phyloP scores from a whole-genome alignment of 2,797 vertebrate genomes.

The Neopelma chrysocephalum region DNA sequence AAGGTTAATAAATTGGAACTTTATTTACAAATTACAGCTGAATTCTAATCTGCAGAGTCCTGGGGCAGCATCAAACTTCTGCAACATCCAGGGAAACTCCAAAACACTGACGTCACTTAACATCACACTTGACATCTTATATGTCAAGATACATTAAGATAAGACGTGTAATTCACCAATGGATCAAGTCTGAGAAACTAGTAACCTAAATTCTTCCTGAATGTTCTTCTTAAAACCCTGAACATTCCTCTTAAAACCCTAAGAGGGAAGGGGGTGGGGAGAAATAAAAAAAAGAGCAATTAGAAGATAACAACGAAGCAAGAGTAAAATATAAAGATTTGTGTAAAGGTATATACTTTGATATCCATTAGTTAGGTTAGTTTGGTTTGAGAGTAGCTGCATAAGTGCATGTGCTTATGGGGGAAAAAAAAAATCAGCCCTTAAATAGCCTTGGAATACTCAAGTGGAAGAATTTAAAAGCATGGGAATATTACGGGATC shows the following conservation, averaged over 20 bases:
- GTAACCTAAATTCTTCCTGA: slow-evolving; percentile 14
- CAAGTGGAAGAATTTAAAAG: background rate
- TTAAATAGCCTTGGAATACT: background rate
- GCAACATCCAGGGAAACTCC: slow-evolving; percentile 5
- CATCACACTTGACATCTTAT: background rate
- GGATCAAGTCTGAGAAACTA: background rate
- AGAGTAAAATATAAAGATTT: background rate
- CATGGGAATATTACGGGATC: background rate
- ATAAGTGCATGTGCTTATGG: background rate
- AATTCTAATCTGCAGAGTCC: background rate
- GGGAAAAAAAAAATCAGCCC: background rate
- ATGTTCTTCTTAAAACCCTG: background rate
- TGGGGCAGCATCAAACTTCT: background rate
- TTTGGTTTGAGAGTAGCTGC: background rate
- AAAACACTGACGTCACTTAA: background rate
- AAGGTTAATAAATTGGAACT: background rate
- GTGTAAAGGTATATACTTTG: background rate
- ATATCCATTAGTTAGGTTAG: background rate
- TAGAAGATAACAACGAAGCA: background rate
- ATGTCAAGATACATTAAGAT: background rate
- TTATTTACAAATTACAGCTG: background rate
- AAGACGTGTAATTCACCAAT: background rate
- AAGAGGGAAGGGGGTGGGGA: background rate
- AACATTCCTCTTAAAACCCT: background rate
- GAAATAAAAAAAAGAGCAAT: background rate